Conservation (phyloP, 2,888 invertebrate genomes). For the Caenorhabditis sulstoni region DNA sequence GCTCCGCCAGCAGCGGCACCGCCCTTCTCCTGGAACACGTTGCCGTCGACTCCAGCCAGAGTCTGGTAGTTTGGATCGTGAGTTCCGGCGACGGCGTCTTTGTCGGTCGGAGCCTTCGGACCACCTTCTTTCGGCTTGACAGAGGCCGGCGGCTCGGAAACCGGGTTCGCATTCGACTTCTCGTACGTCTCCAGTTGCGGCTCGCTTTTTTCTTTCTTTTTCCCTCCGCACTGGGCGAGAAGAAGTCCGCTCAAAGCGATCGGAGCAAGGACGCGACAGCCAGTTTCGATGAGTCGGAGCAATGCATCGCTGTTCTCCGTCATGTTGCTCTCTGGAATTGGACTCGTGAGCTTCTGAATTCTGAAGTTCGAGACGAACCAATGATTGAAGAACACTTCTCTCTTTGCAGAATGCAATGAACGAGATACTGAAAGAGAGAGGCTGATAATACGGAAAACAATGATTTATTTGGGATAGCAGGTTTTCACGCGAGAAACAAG, state of each 20-base stretch:
- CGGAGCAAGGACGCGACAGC: neutral
- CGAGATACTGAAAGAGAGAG: too few species aligned
- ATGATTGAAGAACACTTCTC: too few species aligned
- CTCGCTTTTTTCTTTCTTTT: constrained; percentile 1
- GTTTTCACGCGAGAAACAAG: too few species aligned
- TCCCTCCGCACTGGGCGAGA: constrained; percentile 12
- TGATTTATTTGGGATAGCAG: too few species aligned
- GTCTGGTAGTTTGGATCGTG: constrained; percentile 46
- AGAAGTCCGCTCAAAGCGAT: too few species aligned
- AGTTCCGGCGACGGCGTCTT: constrained; percentile 40
- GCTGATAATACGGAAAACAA: too few species aligned
- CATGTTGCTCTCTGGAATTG: constrained; percentile 2
- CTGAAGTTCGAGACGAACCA: too few species aligned
- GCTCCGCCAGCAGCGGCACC: neutral
- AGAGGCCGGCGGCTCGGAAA: neutral
- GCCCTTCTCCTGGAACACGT: constrained; percentile 31
- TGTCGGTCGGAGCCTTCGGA: constrained; percentile 35
- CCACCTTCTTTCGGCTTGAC: constrained; percentile 9
- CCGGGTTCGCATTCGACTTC: too few species aligned
- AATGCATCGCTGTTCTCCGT: constrained; percentile 1
- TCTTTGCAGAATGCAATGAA: too few species aligned
- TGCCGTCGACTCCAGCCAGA: constrained; percentile 29
- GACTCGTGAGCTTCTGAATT: too few species aligned
- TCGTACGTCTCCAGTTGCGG: too few species aligned
- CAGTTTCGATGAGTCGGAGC: constrained; percentile 3